phyloP scores from a whole-genome alignment of 2,113 vertebrate genomes.

The Varanus komodoensis region DNA sequence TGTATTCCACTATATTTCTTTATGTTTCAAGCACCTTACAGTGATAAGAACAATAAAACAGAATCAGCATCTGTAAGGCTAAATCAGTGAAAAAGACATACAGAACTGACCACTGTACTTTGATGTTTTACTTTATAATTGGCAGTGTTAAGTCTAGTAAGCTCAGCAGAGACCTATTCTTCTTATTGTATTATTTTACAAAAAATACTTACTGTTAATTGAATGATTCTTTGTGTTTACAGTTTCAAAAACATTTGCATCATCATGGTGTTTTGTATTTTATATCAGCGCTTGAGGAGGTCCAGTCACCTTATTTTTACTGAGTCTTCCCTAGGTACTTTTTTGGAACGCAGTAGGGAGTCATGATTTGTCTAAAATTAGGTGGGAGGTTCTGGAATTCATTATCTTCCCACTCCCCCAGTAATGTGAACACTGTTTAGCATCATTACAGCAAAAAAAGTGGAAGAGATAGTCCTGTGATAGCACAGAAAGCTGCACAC shows the following conservation, averaged over 20 bases:
- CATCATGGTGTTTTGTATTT: neutral
- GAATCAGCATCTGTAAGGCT: neutral
- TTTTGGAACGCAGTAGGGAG: neutral
- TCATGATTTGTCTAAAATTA: neutral
- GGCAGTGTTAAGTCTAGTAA: neutral
- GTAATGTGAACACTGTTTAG: neutral
- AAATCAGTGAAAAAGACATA: neutral
- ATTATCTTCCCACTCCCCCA: neutral
- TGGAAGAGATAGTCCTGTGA: no score
- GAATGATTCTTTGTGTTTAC: neutral
- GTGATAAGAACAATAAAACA: conserved; percentile 4
- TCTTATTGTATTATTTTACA: neutral
- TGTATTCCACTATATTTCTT: neutral
- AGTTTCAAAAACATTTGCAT: neutral
- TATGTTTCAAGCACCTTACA: neutral
- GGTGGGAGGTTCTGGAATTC: neutral
- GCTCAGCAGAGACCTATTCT: neutral
- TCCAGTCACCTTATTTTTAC: neutral
- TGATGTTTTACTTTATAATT: neutral
- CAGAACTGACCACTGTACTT: neutral
- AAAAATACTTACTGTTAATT: neutral
- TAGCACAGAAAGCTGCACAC: neutral
- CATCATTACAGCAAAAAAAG: neutral
- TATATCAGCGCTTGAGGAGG: neutral
- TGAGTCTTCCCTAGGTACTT: neutral